Base-by-base conservation (phyloP, 1,140 invertebrate genomes). In the Caenorhabditis brenneri region DNA sequence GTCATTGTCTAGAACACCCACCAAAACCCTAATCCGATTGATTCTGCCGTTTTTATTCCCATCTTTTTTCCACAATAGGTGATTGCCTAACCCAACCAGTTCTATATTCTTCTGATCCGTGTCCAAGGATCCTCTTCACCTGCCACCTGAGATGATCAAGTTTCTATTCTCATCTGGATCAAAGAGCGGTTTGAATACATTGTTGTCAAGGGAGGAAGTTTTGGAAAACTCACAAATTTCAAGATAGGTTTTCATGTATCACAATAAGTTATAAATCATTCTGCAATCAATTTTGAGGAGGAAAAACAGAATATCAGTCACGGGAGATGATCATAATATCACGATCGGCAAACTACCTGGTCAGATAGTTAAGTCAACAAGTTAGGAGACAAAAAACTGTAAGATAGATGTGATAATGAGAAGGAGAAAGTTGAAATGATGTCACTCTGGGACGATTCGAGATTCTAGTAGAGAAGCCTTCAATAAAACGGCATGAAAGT, bases 311-410 rank as follows among this genome's bases (percentile, higher is more conserved):
- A 9, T 36, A 74, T 42, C 65, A 31, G 65, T 74, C 65, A 74
- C 33, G 58, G 31, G 58, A 42, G 39, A 65, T 65, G 65, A 74
- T 31, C 36, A 74, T 74, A 39, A 74, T 74, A 74, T 46, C n/a
- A 74, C n/a, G 10, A 42, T 74, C 22, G 65, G 19, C 65, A 74
- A 74, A 74, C 24, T 74, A 15, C 36, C n/a, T 74, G 36, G 65
- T 42, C 36, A 74, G 33, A 74, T 42, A 74, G 36, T 74, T 74
- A 27, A 74, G 65, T 74, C 65, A 74, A 74, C 65, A 74, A 74
- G 15, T 33, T 5, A 36, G 19, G 29, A 36, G n/a, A 74, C 27
- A 29, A 7, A 42, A 24, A 74, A n/a, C 22, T 10, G 2, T 15
- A n/a, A n/a, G 19, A 51, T 10, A 29, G 27, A 29, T 7, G 29